Conservation (phyloP, 2,888 invertebrate genomes). For the Aproaerema taeniolella region DNA sequence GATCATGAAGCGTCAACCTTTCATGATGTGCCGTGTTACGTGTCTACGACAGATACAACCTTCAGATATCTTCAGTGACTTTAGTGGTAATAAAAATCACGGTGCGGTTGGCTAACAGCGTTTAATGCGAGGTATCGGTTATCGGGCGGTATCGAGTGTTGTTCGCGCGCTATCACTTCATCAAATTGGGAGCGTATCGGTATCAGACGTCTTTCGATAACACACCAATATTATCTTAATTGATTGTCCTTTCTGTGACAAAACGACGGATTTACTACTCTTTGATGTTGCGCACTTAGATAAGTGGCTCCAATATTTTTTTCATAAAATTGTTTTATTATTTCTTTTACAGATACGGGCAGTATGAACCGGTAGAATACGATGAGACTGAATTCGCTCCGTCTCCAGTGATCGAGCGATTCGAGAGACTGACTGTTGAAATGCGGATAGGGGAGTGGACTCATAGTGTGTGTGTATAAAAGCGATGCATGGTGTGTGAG, state of each 20-base stretch:
- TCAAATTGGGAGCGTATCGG: slow-evolving; percentile 72
- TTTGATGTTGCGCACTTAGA: slow-evolving; percentile 44
- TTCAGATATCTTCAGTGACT: slow-evolving; percentile 45
- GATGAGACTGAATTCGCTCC: slow-evolving; percentile 42
- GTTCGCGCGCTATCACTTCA: slow-evolving; percentile 65
- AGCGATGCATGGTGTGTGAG: slow-evolving; percentile 77
- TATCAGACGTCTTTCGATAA: slow-evolving; percentile 65
- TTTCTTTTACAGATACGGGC: slow-evolving; percentile 53
- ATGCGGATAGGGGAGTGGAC: slow-evolving; percentile 68
- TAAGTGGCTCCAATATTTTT: slow-evolving; percentile 3
- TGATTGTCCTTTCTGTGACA: slow-evolving; percentile 68
- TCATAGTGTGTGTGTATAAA: slow-evolving; percentile 67
- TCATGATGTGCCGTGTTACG: slow-evolving; percentile 11
- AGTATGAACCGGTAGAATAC: slow-evolving; percentile 40
- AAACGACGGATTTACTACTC: slow-evolving; percentile 34
- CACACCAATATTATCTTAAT: slow-evolving; percentile 68
- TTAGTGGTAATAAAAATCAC: slow-evolving; percentile 72
- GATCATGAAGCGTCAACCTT: slow-evolving; percentile 5
- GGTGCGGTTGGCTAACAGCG: slow-evolving; percentile 61
- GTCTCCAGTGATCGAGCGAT: slow-evolving; percentile 34
- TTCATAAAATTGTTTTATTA: slow-evolving; percentile 14
- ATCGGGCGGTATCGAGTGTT: slow-evolving; percentile 68
- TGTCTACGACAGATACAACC: slow-evolving; percentile 32
- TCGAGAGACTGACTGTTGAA: slow-evolving; percentile 40
- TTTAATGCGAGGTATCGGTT: slow-evolving; percentile 64